A percentile compares a stretch with the other conserved stretches of the same genome.
These are phyloP conservation scores for Heliothis subflexa DNA, from an alignment of 1,140 invertebrate genomes.

Conservation along the genomic window DNA sequence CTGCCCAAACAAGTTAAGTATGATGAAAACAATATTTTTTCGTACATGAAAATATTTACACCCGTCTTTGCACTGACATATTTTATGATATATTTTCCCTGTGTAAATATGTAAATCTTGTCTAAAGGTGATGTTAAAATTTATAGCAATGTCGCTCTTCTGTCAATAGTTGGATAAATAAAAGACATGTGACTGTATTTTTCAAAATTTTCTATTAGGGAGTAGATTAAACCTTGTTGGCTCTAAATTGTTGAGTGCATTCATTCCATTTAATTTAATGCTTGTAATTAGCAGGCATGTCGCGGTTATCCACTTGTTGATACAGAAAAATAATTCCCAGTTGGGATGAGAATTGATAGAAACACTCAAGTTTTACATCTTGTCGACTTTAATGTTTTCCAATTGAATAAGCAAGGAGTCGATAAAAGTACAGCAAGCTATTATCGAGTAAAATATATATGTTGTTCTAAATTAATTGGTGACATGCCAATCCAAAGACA, in stretches of 20 bases:
- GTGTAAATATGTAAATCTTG: slow-evolving; percentile 67
- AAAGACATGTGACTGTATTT: slow-evolving; percentile 43
- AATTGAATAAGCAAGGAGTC: slow-evolving; percentile 11
- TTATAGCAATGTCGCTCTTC: slow-evolving; percentile 54
- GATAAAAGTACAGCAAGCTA: neutral
- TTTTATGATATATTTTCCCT: slow-evolving; percentile 58
- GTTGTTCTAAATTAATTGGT: slow-evolving; percentile 29
- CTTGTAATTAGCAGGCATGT: slow-evolving; percentile 5
- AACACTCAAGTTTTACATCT: too few relatives aligned
- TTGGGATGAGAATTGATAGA: too few relatives aligned
- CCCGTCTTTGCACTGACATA: slow-evolving; percentile 57
- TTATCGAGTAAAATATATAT: slow-evolving; percentile 1
- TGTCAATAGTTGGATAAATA: slow-evolving; percentile 26
- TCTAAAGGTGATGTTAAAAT: slow-evolving; percentile 58
- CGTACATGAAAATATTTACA: slow-evolving; percentile 54
- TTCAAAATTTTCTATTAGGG: slow-evolving; percentile 33
- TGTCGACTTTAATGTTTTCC: neutral
- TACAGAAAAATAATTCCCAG: neutral
- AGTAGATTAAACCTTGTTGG: slow-evolving; percentile 11
- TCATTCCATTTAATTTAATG: slow-evolving; percentile 39
- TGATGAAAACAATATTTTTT: slow-evolving; percentile 57
- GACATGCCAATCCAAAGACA: slow-evolving; percentile 42
- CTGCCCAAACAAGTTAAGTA: slow-evolving; percentile 42
- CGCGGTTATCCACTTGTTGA: neutral
- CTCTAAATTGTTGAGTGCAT: slow-evolving; percentile 18